Base-by-base conservation (phyloP, 2,797 vertebrate species). In the Pangasius djambal region DNA sequence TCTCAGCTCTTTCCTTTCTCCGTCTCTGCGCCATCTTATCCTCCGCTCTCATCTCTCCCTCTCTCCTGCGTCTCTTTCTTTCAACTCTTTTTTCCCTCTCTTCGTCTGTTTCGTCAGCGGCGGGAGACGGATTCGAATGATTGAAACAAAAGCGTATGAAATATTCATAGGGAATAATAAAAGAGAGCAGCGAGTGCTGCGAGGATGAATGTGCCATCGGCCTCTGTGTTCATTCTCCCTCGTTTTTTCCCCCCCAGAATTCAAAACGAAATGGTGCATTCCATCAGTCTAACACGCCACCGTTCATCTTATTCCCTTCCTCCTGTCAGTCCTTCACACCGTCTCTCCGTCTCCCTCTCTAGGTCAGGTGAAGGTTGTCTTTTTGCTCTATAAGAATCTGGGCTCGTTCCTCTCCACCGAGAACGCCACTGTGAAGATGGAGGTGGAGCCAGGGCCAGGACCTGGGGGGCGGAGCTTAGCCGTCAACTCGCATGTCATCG, bases 341-440 rank as follows among this genome's bases (percentile, higher is more conserved):
- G 92, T 40, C 92, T 72, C 57, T 85, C 74, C 86, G n/a, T 83
- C 55, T 81, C 75, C 20, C 22, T 34, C 18, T 94, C 40, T 94
- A 97, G 98, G 98, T 89, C 97, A 98, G 93, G 97, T 98, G 91
- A 99, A 98, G 93, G 97, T 99, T 86, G 98, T 99, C 72, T 98
- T 98, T 91, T 95, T 98, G 70, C 95, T 98, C 1, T 99, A 98
- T 94, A 98, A 98, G 94, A 98, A 99, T 93, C 92, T 99, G 95
- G 98, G 98, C 20, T 95, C 96, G 59, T 99, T 98, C 91, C 94
- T 99, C 90, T 98, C 97, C 86, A 99, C 98, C 0, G 97, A 98
- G 94, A 98, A 99, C 0, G 97, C 98, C 90, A 98, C 97, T 0
- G 96, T 98, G 89, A 98, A 97, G 92, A 96, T 97, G 95, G 97